Evolutionary conservation across 2,797 vertebrate genomes (phyloP), one percentile per base, ranked within the genome.

Genomic region (Xenopus petersii): DNA sequence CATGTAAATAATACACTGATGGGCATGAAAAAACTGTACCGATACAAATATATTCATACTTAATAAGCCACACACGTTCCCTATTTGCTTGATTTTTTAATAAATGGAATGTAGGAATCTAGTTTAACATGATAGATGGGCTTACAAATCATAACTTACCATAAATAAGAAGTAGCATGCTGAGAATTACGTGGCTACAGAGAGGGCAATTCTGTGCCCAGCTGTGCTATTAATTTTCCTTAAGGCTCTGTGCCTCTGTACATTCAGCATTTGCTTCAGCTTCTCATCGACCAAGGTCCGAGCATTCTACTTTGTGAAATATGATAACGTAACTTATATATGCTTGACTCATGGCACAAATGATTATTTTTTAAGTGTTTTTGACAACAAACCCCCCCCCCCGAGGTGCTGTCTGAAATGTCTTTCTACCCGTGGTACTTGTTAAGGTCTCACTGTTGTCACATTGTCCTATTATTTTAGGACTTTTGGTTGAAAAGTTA

Each of bases 401-500:
- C 9, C 56, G 36, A 42, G 70, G 76, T 67, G 5, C n/a, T 8
- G 51, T 48, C 66, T 79, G 61, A 61, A 70, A 74, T 73, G 71
- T 16, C 61, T 73, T 69, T 21, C 64, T 61, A 69, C 71, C 71
- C 10, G 5, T 61, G 49, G 76, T 64, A 59, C 72, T 33, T 70
- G 66, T 79, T 46, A 65, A 67, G 76, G 66, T 65, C 67, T 66
- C 76, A 8, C 46, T 42, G 71, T 65, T 79, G 76, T 79, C 76
- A 79, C 54, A 79, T 74, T 68, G 26, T 67, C 65, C 76, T 79
- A 68, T 74, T 46, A 70, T 69, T 73, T 61, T 60, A 54, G 30
- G 61, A 67, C 71, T 58, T 69, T 56, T 79, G 61, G 76, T 79
- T 74, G 66, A 79, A 70, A 79, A 60, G 51, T 70, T 79, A 79